Base-by-base conservation (phyloP, 1,140 invertebrate species). In the Temnothorax curvispinosus region DNA sequence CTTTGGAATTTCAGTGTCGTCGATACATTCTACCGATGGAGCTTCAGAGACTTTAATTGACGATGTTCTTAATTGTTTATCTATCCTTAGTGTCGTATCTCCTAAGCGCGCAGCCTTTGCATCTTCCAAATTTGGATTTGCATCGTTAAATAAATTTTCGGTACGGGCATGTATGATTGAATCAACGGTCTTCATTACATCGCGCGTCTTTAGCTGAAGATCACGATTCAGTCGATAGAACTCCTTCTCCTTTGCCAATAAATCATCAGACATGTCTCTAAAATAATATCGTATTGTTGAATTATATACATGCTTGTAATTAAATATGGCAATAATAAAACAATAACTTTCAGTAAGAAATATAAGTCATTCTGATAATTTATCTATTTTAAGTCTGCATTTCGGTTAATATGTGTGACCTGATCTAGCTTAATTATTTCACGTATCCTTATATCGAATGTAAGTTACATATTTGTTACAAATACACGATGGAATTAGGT, bases 181-280 rank as follows among this genome's bases (percentile, higher is more conserved):
- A 75, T 96, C 94, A 27, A 96, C 94, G 91, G 96, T 95, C 69
- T 94, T 88, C 91, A 96, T 93, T 15, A 96, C 87, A 75, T 94
- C 88, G 65, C 93, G 94, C 0, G 95, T 95, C 91, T 94, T 95
- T 41, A 93, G 75, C 88, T 96, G 94, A 7, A 96, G 89, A 91
- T 96, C 94, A 89, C 93, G 92, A 92, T 96, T 96, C 71, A 96
- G 89, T 88, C 94, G 94, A 44, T 91, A 90, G 88, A 95, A 96
- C 91, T 96, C 94, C 87, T 95, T 94, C 90, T 96, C 96, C 89
- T 95, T 96, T 54, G 89, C 78, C 71, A 95, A 87, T 82, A 96
- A 92, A 85, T 95, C 93, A 38, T 93, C 93, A 35, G 94, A 88
- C 95, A 95, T 96, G 50, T 84, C 92, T 84, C 9, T 27, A 21